Conservation (phyloP, 2,888 invertebrate species). For the Rhamphomyia laevipes region DNA sequence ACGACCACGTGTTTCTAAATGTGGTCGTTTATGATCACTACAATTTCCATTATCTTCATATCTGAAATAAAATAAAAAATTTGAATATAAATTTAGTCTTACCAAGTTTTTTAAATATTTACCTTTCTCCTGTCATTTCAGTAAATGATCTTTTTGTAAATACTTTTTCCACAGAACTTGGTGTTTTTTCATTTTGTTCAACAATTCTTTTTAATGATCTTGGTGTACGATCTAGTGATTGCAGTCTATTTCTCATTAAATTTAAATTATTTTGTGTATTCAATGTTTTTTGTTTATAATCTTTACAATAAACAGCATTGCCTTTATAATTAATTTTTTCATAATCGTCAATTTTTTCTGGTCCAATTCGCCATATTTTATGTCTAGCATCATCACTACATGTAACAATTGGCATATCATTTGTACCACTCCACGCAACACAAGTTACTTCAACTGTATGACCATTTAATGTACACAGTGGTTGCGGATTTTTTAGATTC, state of each 20-base stretch:
- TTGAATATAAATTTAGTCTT: too few relatives aligned
- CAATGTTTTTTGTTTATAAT: slow-evolving; percentile 16
- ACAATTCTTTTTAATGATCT: slow-evolving; percentile 38
- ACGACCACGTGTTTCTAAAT: slow-evolving; percentile 35
- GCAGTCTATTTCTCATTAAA: slow-evolving; percentile 13
- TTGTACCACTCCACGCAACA: slow-evolving; percentile 61
- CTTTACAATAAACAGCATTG: slow-evolving; percentile 37
- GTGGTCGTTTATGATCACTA: slow-evolving; percentile 34
- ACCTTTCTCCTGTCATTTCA: slow-evolving; percentile 27
- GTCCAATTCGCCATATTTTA: slow-evolving; percentile 61
- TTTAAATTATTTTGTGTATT: background rate
- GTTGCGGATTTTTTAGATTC: slow-evolving; percentile 53
- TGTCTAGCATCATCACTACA: slow-evolving; percentile 74
- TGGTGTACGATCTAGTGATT: slow-evolving; percentile 40
- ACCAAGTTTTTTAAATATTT: too few relatives aligned
- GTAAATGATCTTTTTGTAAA: slow-evolving; percentile 28
- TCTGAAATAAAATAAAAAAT: background rate
- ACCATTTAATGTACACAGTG: slow-evolving; percentile 58
- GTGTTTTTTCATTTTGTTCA: slow-evolving; percentile 34
- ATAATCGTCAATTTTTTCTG: slow-evolving; percentile 35
- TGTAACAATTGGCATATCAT: slow-evolving; percentile 56
- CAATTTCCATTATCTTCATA: slow-evolving; percentile 19
- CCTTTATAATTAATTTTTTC: slow-evolving; percentile 38
- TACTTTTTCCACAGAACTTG: slow-evolving; percentile 27
- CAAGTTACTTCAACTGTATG: slow-evolving; percentile 81